These are phyloP conservation scores for Oreochromis mossambicus DNA, from an alignment of 2,797 vertebrate species.

Conservation along the genomic window DNA sequence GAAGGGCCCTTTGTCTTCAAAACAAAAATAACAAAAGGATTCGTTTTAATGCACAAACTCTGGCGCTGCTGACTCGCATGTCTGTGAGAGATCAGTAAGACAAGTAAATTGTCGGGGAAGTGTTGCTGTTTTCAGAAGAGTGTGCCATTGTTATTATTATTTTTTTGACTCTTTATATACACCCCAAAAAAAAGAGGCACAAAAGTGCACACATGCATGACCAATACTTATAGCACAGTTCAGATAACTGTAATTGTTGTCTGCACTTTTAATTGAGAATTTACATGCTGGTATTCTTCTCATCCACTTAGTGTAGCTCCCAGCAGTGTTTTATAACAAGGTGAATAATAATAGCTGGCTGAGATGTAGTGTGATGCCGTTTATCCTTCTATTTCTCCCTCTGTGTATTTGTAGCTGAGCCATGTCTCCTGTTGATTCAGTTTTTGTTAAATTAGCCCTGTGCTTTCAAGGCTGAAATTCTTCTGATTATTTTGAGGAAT, in stretches of 20 bases:
- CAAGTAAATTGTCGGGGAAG: not conserved
- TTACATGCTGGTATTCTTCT: not conserved
- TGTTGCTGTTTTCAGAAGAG: not conserved
- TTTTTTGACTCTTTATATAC: not conserved
- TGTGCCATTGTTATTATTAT: not conserved
- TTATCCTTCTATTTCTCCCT: not conserved
- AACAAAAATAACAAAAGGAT: not conserved
- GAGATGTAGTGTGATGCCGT: not conserved
- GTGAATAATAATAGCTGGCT: slow-evolving; percentile 3
- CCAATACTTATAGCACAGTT: not conserved
- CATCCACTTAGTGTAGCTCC: not conserved
- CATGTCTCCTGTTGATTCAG: slow-evolving; percentile 8
- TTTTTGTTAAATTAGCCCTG: slow-evolving; percentile 22
- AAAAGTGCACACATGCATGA: not conserved
- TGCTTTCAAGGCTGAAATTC: slow-evolving; percentile 13
- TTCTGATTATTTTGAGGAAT: not conserved
- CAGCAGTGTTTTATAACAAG: not conserved
- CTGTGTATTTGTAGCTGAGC: not conserved
- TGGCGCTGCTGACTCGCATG: not conserved
- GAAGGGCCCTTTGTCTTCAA: not conserved
- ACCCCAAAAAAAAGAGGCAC: not conserved
- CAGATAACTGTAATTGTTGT: not conserved
- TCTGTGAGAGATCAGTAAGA: not conserved
- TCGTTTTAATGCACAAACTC: not conserved
- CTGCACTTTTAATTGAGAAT: not conserved